Evolutionary conservation across 2,113 vertebrate genomes (phyloP).

Genomic region (Rhadina sibilatrix): DNA sequence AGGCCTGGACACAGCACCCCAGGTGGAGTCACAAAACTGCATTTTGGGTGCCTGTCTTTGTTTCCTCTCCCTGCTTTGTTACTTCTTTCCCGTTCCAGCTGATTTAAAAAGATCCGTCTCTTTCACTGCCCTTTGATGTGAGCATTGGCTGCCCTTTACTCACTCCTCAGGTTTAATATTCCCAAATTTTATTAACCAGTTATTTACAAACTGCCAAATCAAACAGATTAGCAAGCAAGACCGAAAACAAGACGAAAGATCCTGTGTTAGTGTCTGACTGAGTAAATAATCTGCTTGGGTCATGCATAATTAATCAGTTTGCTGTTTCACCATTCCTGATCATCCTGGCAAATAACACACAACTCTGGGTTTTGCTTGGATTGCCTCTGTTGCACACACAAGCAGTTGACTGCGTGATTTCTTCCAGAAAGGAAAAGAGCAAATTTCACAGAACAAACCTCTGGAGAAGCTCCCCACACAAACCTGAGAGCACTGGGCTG

Average conservation of each 20-base stretch:
- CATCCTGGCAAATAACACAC: neutral
- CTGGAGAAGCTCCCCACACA: neutral
- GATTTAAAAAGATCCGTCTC: neutral
- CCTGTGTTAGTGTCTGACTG: slow-evolving; percentile 22
- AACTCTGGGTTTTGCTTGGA: neutral
- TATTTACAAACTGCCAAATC: slow-evolving; percentile 56
- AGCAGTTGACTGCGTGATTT: neutral
- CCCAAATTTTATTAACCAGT: slow-evolving; percentile 59
- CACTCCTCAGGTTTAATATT: slow-evolving; percentile 38
- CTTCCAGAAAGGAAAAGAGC: neutral
- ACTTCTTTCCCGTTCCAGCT: neutral
- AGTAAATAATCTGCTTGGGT: slow-evolving; percentile 62
- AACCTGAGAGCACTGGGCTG: neutral
- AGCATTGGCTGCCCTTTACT: slow-evolving; percentile 25
- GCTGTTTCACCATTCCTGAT: slow-evolving; percentile 13
- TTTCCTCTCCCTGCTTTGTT: neutral
- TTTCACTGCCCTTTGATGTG: neutral
- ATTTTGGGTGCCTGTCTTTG: neutral
- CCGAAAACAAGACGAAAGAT: slow-evolving; percentile 45
- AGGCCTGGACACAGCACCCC: neutral
- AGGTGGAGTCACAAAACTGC: neutral
- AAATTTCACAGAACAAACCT: neutral
- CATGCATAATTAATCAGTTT: slow-evolving; percentile 65
- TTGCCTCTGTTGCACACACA: neutral
- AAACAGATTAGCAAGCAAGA: slow-evolving; percentile 51